Evolutionary conservation across 2,113 vertebrate genomes (phyloP), one percentile per base, ranked within the genome.

Genomic region (Chaetura pelagica): DNA sequence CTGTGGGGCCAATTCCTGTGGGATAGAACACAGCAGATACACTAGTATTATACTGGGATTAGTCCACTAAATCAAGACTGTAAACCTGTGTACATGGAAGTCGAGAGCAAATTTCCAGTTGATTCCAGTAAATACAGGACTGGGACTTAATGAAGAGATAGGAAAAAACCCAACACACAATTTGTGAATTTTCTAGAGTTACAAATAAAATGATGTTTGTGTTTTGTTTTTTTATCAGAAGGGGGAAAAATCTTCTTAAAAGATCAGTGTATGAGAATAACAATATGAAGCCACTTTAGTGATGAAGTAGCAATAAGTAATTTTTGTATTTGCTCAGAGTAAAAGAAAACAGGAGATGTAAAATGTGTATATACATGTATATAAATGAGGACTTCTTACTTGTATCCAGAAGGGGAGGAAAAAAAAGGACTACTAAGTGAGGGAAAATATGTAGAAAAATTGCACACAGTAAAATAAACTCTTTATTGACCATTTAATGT

Each of bases 1-100:
- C 79, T 88, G 63, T 59, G 85, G 96, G 72, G 69, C 73, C 79
- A 54, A 42, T 27, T 92, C 93, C 92, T 68, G 12, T 12, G 92
- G 80, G 88, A 84, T 7, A 20, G 58, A 95, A 62, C 61, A 57
- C 76, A 68, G 34, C 26, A 69, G 61, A 90, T 57, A 93, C 88
- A 88, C 87, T 78, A 12, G 79, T 26, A 68, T 95, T 92, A 78
- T 11, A 5, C 35, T 73, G 86, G 85, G 95, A 89, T 93, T 90
- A 92, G n/a, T 42, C 54, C 86, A 32, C 35, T 64, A 72, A 78
- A 77, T 61, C 40, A 54, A 54, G 51, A 34, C 32, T 35, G 12
- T 26, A 78, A 94, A 92, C 90, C 90, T 86, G 35, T 64, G 35
- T 5, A 15, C 24, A 16, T 2, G 12, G 59, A 89, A 71, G n/a